Evolutionary conservation across 2,888 invertebrate genomes (phyloP).

Genomic region (Leptura quadrifasciata): DNA sequence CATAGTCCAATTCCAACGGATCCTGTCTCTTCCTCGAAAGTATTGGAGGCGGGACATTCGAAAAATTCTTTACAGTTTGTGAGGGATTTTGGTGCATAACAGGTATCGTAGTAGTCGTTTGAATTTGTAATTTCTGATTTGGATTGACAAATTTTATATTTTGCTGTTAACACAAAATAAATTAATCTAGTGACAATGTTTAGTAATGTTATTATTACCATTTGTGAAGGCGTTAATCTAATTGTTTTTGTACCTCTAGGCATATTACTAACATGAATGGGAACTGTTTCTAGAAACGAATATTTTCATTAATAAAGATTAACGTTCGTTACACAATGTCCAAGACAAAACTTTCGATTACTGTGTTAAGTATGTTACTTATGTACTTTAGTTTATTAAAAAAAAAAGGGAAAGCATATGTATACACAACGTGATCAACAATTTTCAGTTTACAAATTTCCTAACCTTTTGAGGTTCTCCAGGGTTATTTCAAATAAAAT

Average conservation of each 20-base stretch:
- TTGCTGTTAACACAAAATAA: constrained; percentile 63
- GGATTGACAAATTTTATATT: constrained; percentile 67
- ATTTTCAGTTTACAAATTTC: too few relatives aligned
- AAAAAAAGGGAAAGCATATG: too few relatives aligned
- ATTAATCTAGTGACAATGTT: constrained; percentile 31
- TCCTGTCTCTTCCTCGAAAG: constrained; percentile 78
- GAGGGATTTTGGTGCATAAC: constrained; percentile 41
- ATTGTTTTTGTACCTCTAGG: constrained; percentile 75
- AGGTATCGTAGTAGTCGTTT: constrained; percentile 50
- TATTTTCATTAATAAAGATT: constrained; percentile 5
- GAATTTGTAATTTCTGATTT: constrained; percentile 55
- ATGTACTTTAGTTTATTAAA: background rate
- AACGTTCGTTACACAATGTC: background rate
- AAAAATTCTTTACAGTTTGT: constrained; percentile 72
- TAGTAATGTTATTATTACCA: constrained; percentile 69
- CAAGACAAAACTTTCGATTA: constrained; percentile 3
- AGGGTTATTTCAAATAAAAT: too few relatives aligned
- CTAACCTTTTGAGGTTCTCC: too few relatives aligned
- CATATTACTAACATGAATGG: constrained; percentile 76
- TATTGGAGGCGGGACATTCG: constrained; percentile 78
- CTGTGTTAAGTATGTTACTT: background rate
- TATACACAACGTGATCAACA: too few relatives aligned
- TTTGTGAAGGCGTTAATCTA: constrained; percentile 75
- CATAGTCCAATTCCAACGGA: constrained; percentile 75
- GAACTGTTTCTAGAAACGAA: constrained; percentile 70